Conservation (phyloP, 2,888 invertebrate species). For the Stenurella melanura region DNA sequence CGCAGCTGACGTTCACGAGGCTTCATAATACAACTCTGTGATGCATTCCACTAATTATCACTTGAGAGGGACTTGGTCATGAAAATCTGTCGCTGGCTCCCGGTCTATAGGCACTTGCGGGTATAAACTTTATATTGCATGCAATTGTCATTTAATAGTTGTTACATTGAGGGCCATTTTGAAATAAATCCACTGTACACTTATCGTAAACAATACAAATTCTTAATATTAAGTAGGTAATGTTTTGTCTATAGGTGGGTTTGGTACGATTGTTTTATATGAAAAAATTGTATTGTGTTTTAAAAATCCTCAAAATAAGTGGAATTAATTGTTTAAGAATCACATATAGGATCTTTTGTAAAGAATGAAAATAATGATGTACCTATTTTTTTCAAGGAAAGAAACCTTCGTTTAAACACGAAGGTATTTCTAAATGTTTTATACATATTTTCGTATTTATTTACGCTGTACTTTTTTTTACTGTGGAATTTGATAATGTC, state of each 20-base stretch:
- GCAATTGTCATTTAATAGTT: not conserved
- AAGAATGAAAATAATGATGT: not conserved
- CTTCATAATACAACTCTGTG: no score
- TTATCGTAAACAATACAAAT: not conserved
- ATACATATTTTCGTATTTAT: slow-evolving; percentile 8
- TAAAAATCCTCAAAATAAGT: not conserved
- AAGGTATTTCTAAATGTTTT: not conserved
- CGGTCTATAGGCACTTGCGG: no score
- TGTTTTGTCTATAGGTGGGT: slow-evolving; percentile 21
- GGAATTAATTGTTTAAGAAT: slow-evolving; percentile 20
- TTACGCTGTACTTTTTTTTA: slow-evolving; percentile 10
- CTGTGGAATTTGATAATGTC: slow-evolving; percentile 2
- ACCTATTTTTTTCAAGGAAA: not conserved
- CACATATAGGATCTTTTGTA: slow-evolving; percentile 19
- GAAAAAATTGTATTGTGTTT: not conserved
- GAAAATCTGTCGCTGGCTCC: no score
- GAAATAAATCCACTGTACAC: not conserved
- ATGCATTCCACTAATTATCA: no score
- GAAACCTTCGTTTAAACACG: not conserved
- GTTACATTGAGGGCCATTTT: not conserved
- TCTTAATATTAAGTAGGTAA: slow-evolving; percentile 29
- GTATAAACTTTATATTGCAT: no score
- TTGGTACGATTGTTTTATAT: slow-evolving; percentile 23
- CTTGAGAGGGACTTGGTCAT: no score
- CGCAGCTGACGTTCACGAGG: no score